Evolutionary conservation across 2,888 invertebrate genomes (phyloP).

Genomic region (Brassicogethes aeneus): DNA sequence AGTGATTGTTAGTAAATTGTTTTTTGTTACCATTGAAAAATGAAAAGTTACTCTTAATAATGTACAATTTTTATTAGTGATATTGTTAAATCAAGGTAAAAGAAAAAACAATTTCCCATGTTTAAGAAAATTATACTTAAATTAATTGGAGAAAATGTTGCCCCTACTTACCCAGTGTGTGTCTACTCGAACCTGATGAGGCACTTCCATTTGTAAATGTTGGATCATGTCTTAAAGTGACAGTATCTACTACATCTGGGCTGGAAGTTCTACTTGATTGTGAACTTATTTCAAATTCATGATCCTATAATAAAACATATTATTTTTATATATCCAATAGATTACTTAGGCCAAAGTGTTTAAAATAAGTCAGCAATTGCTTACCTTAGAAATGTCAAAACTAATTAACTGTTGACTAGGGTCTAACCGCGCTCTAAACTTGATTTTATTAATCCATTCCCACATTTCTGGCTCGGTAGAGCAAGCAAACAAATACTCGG

Average conservation of each 20-base stretch:
- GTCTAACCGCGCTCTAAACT: slow-evolving; percentile 86
- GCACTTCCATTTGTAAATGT: slow-evolving; percentile 32
- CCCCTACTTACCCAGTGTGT: slow-evolving; percentile 31
- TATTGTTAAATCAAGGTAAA: background rate
- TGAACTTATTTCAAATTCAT: slow-evolving; percentile 41
- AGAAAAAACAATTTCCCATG: too few species aligned
- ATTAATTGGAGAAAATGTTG: slow-evolving; percentile 1
- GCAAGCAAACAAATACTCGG: slow-evolving; percentile 86
- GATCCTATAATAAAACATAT: slow-evolving; percentile 26
- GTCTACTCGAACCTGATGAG: slow-evolving; percentile 26
- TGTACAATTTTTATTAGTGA: too few species aligned
- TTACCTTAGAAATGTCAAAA: slow-evolving; percentile 52
- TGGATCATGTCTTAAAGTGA: slow-evolving; percentile 34
- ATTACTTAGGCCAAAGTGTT: too few species aligned
- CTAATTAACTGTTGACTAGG: slow-evolving; percentile 82
- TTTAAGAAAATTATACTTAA: slow-evolving; percentile 1
- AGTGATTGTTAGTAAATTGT: background rate
- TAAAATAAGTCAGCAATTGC: slow-evolving; percentile 1
- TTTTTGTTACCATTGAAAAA: too few species aligned
- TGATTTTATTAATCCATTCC: slow-evolving; percentile 88
- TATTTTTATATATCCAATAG: slow-evolving; percentile 1
- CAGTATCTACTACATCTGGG: slow-evolving; percentile 40
- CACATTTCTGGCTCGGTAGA: slow-evolving; percentile 63
- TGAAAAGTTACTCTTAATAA: too few species aligned
- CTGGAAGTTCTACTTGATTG: slow-evolving; percentile 49